Base-by-base conservation (phyloP, 2,888 invertebrate genomes). In the Habrosyne pyritoides region DNA sequence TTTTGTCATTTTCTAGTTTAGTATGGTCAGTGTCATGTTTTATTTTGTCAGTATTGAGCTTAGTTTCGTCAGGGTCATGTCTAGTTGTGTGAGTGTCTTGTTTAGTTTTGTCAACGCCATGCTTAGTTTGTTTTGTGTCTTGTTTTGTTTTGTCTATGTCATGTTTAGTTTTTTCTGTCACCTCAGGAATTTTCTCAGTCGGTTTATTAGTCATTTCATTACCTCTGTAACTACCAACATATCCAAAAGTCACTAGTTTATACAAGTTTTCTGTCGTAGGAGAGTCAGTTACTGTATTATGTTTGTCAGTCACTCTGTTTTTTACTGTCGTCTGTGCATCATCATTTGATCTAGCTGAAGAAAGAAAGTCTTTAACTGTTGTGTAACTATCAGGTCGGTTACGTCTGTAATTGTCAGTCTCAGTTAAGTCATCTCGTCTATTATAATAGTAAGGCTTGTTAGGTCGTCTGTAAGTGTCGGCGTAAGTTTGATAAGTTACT, bases 201-300 rank as follows among this genome's bases (percentile, higher is more conserved):
- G 2, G 51, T 66, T 62, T n/a, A 46, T 72, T 68, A 53, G 62
- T 67, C 21, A 66, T 63, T 55, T 67, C 71, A 61, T 72, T 71
- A 28, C 89, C 88, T 81, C 77, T 91, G 63, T 91, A 92, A 55
- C 84, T 92, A 8, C 93, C 93, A 64, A 93, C 86, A 59, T 93
- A 93, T 22, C 91, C 88, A 65, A 93, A 93, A 61, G 93, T 93
- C 53, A 91, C 83, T 54, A 93, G 78, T 81, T 90, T 92, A 64
- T 89, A 87, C 48, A 84, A 68, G 65, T 89, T 87, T 65, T 87
- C 86, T 59, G 91, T 91, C 4, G 91, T 86, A 6, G 75, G 60
- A 52, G 71, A 69, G 33, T 66, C 55, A 53, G 64, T 33, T 55
- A 57, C 66, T 52, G 49, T 36, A 21, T 57, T 66, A 54, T 57